Percentiles rank a stretch among this genome's conserved stretches.
Conservation (phyloP, 2,113 vertebrate genomes). For the Canis aureus region DNA sequence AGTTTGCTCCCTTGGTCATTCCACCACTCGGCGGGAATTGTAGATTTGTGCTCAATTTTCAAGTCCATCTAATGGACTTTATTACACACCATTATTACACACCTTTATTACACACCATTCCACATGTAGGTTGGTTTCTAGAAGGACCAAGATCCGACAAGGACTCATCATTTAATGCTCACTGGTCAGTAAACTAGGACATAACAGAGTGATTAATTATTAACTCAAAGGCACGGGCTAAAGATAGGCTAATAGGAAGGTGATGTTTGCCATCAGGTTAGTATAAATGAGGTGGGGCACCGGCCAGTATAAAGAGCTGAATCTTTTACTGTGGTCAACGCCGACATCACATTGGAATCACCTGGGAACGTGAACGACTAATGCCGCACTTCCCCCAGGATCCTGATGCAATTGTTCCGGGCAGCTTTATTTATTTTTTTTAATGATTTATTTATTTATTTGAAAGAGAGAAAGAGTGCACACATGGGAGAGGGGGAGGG, state of each 20-base stretch:
- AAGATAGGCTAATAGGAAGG: not conserved
- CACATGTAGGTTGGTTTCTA: not conserved
- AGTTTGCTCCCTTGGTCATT: not conserved
- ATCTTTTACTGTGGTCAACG: not conserved
- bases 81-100: not conserved
- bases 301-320: not conserved
- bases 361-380: not conserved
- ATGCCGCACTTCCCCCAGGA: fast-evolving
- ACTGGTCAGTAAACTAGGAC: not conserved
- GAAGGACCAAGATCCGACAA: not conserved
- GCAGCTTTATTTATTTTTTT: not conserved
- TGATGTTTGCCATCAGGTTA: not conserved
- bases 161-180: not conserved
- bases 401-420: not conserved
- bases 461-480: not conserved
- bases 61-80: not conserved
- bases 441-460: not conserved
- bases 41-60: not conserved
- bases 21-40: not conserved
- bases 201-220: not conserved
- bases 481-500: not conserved
- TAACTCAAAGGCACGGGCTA: not conserved
- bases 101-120: not conserved
- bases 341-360: not conserved
- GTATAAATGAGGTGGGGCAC: not conserved